Evolutionary conservation across 2,113 vertebrate species (phyloP).

Genomic region (Salvelinus fontinalis): DNA sequence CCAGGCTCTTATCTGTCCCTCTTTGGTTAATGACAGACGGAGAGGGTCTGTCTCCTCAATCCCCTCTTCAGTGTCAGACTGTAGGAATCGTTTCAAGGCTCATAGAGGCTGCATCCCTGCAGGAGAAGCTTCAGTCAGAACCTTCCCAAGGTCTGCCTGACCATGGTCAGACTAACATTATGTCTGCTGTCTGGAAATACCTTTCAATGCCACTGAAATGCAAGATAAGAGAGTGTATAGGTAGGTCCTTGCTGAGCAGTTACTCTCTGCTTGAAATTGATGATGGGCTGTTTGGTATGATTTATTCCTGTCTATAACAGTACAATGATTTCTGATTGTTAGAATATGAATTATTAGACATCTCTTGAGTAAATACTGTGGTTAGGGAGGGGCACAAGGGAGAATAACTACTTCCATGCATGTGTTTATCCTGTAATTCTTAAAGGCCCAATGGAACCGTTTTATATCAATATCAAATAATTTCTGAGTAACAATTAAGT

Average conservation of each 20-base stretch:
- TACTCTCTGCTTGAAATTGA: neutral
- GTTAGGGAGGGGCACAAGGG: neutral
- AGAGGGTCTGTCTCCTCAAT: constrained; percentile 5
- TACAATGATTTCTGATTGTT: neutral
- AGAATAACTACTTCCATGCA: no score
- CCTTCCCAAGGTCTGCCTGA: constrained; percentile 18
- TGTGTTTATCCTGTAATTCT: no score
- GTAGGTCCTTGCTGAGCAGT: neutral
- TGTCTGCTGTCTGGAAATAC: neutral
- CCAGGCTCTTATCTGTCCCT: constrained; percentile 25
- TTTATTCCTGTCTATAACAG: neutral
- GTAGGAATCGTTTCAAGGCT: constrained; percentile 40
- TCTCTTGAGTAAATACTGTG: neutral
- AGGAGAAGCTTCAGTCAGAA: neutral
- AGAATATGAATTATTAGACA: neutral
- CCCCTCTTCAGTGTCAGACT: constrained; percentile 17
- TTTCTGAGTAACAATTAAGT: no score
- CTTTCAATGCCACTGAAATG: constrained; percentile 2
- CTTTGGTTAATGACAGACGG: constrained; percentile 11
- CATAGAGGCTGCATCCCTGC: constrained; percentile 1
- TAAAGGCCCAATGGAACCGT: no score
- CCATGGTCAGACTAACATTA: constrained; percentile 4
- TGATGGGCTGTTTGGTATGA: neutral
- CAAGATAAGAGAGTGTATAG: neutral
- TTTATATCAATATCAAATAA: neutral